Base-by-base conservation (phyloP, 2,113 vertebrate species). In the Cynoglossus semilaevis region DNA sequence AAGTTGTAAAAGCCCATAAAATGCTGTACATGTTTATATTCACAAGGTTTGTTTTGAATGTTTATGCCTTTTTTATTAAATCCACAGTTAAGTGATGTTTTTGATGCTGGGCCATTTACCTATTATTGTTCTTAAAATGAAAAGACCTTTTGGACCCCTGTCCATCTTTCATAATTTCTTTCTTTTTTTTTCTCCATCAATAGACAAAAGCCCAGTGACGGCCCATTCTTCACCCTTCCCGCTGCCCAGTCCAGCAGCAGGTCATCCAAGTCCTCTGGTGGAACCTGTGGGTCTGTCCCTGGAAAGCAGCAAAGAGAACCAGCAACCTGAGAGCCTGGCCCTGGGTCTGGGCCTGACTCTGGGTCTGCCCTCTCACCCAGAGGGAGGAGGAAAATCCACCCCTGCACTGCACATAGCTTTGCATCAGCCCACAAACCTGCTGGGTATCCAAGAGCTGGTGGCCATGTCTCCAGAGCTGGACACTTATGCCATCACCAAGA, bases 281-380 rank as follows among this genome's bases (percentile, higher is more conserved):
- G 95, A 98, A 81, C 92, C 93, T 0, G 80, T 93, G 70, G 90
- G 91, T 58, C 85, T 95, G 65, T 87, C 91, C 0, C 78, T 95
- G 81, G 96, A 98, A 83, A 94, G 95, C 91, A 97, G 93, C 87
- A 98, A 98, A 65, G 96, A 99, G 69, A 99, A 99, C 86, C 95
- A 98, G 87, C 94, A 96, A 73, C 96, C 95, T 0, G 93, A 95
- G 58, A 85, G 85, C 77, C 61, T 92, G 5, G 56, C 74, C 22
- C 22, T 29, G 22, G 85, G 76, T 6, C 22, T 29, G 22, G n/a
- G n/a, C n/a, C n/a, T n/a, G n/a, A n/a, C n/a, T n/a, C n/a, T n/a
- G n/a, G 85, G 76, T 3, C 75, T 94, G 89, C 81, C 92, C 86
- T 76, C 93, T 85, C 0, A 92, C 89, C 56, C 89, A 73, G 87